Evolutionary conservation across 2,888 invertebrate species (phyloP), one percentile per base, ranked within the genome.

Genomic region (Morpho deidamia): DNA sequence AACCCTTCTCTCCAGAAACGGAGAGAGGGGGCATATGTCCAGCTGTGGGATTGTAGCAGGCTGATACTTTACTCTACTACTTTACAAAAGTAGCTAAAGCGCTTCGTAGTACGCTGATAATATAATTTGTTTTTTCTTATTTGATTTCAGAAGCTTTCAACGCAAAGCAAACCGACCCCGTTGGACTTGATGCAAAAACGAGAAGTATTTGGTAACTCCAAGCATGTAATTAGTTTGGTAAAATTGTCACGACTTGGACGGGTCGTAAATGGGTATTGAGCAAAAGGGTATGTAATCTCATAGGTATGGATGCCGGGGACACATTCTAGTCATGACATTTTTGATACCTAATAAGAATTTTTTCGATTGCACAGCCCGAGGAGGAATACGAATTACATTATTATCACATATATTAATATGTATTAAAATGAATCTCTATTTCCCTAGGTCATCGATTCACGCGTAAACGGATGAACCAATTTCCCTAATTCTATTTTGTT

Each of bases 271-370:
- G 42, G 32, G 47, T 43, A 53, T 38, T 41, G 42, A 46, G 41
- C 43, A 47, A 53, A 42, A 43, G 32, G 53, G 49, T 49, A 38
- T 35, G 53, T 53, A 47, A 53, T 53, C 47, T 43, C 47, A 53
- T 53, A 47, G 53, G 32, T 47, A 53, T 53, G 46, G 53, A 53
- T 47, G 53, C 53, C 53, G 11, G 12, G 46, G 52, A 53, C 42
- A 11, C 40, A 44, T 51, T 34, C 14, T 14, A 12, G 37, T 37
- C 35, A 11, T 32, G 33, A 32, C 38, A 35, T 23, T 23, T 23
- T 45, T 23, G 23, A 42, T 23, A 14, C 48, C 34, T 49, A 49
- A 42, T 42, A 49, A 34, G 35, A 49, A 35, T 49, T 35, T 42
- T 23, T 34, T n/a, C 41, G 49, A 42, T 35, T 49, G 35, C 49